phyloP scores from a whole-genome alignment of 2,888 invertebrate species.

The Eupeodes luniger region DNA sequence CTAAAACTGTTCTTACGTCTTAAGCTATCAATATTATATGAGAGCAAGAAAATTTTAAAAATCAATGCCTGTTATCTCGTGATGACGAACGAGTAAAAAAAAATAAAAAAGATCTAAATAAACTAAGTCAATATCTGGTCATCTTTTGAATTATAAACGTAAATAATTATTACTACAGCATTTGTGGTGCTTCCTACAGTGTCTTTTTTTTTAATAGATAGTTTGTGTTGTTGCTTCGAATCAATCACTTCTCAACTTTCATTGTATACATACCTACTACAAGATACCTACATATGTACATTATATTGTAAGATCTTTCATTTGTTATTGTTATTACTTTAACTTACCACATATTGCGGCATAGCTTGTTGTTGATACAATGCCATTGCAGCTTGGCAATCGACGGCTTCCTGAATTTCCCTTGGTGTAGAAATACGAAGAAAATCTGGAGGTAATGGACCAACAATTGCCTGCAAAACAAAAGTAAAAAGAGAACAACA shows the following conservation, averaged over 20 bases:
- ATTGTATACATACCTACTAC: not conserved
- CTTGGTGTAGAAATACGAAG: conserved; percentile 79
- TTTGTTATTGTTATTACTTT: not conserved
- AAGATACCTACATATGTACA: no score
- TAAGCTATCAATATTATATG: not conserved
- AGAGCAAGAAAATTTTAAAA: not conserved
- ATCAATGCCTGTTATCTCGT: not conserved
- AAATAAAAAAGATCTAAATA: not conserved
- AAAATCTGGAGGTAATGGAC: conserved; percentile 80
- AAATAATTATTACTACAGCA: not conserved
- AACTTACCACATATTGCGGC: conserved; percentile 78
- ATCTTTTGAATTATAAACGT: not conserved
- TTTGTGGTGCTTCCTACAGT: not conserved
- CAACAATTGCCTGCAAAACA: conserved; percentile 78
- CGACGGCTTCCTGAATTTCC: conserved; percentile 79
- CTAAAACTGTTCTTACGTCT: no score
- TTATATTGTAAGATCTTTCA: not conserved
- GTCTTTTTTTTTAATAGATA: not conserved
- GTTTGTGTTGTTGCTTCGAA: not conserved
- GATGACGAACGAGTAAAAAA: not conserved
- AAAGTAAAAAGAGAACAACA: conserved; percentile 23
- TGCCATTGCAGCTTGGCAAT: conserved; percentile 80
- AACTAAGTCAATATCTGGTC: conserved; percentile 5
- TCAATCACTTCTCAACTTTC: not conserved
- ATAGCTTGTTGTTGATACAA: conserved; percentile 80